Evolutionary conservation across 2,113 vertebrate species (phyloP).

Genomic region (Camelus dromedarius): DNA sequence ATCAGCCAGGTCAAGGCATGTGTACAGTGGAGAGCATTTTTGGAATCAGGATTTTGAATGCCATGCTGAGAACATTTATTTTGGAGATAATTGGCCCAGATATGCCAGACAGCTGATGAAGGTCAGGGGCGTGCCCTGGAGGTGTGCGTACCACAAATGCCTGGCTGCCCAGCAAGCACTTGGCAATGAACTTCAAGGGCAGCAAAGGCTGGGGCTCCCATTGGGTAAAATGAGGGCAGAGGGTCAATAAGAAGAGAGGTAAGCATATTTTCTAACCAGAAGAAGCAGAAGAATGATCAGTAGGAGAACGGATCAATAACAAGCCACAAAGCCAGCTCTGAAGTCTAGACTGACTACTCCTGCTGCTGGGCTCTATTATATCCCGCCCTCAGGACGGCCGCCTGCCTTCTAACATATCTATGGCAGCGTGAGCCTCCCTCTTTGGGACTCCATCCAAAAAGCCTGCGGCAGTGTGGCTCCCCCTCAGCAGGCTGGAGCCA

Average conservation of each 20-base stretch:
- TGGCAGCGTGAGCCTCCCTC: not conserved
- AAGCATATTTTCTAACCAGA: not conserved
- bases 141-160: not conserved
- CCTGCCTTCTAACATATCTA: not conserved
- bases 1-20: not conserved
- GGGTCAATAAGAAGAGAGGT: not conserved
- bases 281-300: not conserved
- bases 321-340: not conserved
- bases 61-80: not conserved
- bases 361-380: not conserved
- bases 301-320: not conserved
- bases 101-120: rapidly evolving
- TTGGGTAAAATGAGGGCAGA: not conserved
- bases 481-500: not conserved
- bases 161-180: not conserved
- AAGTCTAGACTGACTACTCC: not conserved
- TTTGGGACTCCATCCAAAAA: not conserved
- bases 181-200: not conserved
- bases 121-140: too few species aligned
- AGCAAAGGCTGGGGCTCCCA: too few species aligned
- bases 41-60: not conserved
- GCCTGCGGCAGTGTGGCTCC: not conserved
- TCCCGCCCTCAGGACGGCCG: not conserved
- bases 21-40: not conserved
- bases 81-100: not conserved